Base-by-base conservation (phyloP, 2,113 vertebrate genomes). In the Tetrao urogallus region DNA sequence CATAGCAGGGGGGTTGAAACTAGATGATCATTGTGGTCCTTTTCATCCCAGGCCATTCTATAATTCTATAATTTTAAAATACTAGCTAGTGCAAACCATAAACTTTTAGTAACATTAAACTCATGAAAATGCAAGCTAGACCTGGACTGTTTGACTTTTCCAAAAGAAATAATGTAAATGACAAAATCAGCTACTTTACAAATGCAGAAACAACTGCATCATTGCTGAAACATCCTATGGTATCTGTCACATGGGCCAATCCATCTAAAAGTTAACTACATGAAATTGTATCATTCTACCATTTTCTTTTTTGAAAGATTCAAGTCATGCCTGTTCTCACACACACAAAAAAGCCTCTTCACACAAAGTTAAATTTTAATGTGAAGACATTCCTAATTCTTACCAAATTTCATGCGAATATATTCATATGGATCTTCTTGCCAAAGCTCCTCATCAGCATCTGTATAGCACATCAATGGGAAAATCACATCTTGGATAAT, bases 361-460 rank as follows among this genome's bases (percentile, higher is more conserved):
- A 5, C 2, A 0, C 12, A 3, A 93, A 78, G 15, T 14, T 0
- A 4, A 25, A 40, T 82, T 79, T 77, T 66, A 76, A 69, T 13
- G 38, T 6, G 8, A 78, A 13, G 10, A 61, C 36, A 70, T 88
- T 88, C 69, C 30, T 89, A 92, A 57, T 17, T 17, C 98, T 97
- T 96, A 99, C 99, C 99, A 94, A 99, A 99, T 84, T 99, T 99
- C 99, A 99, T 99, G 91, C 99, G 99, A 94, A 99, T 99, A 96
- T 99, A 99, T 96, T 99, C 99, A 22, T 99, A 99, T 7, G 99
- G 99, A 95, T 99, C 99, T 96, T 99, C 99, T 92, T 99, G 99
- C 99, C 99, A 99, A 72, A 99, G 98, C 88, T 99, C 99, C 86
- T 99, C 99, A 97, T 99, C 99, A 60, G 99, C 99, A 98, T 99